Evolutionary conservation across 2,888 invertebrate species (phyloP), one percentile per base, ranked within the genome.

Genomic region (Sphaerophoria taeniata): DNA sequence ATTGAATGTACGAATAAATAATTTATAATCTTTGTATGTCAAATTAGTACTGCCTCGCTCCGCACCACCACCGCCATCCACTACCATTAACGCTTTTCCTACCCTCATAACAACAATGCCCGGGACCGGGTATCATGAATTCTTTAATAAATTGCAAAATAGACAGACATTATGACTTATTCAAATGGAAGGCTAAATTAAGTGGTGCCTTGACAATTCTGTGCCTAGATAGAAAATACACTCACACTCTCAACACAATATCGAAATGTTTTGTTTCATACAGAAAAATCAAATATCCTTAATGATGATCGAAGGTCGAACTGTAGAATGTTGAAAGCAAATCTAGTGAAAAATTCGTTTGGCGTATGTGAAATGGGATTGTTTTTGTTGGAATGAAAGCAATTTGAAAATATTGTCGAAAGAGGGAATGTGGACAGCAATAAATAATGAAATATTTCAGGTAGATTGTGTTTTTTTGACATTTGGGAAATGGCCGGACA

Each of bases 141-240:
- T 53, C 36, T 53, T 74, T 60, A 79, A 61, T 79, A 67, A 34
- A 79, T 61, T 12, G 47, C 63, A 39, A 69, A 80, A 53, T 49
- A 75, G 69, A 31, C 56, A 63, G 47, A 51, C 24, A 63, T 75
- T 70, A 80, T 80, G 56, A 75, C 75, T 75, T 75, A 80, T 80
- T 80, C 75, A 80, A 75, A 16, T 49, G 39, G 14, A 36, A 39
- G 39, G 36, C 14, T 53, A 36, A 58, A 39, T 73, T 69, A 67
- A 67, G 53, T 67, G 67, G 53, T 39, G 24, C 53, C 67, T 67
- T 53, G 51, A 53, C 24, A 43, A 43, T 3, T 11, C 33, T 33
- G 34, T 3, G n/a, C n/a, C 4, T 12, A 6, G 11, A 33, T 31
- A 60, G 11, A 43, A 6, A 3, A 60, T 6, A 24, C 1, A 24